Evolutionary conservation across 2,797 vertebrate species (phyloP).

Genomic region (Muscicapa comitata): DNA sequence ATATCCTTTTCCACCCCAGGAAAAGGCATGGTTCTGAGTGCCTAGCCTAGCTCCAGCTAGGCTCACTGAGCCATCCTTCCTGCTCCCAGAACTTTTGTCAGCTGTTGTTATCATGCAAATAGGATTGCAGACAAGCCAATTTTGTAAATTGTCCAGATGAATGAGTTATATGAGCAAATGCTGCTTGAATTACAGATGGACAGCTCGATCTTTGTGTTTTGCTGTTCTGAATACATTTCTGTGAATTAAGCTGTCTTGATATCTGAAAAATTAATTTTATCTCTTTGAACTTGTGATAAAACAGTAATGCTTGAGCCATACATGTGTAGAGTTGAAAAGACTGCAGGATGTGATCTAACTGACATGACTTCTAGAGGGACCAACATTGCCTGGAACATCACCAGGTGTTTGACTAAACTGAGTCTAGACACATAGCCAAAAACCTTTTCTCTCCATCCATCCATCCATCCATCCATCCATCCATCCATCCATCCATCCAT

Average conservation of each 20-base stretch:
- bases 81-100: constrained; percentile 26
- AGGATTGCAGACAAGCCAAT: constrained; percentile 21
- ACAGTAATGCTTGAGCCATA: background rate
- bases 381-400: background rate
- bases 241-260: background rate
- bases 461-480: background rate
- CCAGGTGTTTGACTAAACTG: background rate
- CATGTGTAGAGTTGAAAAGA: background rate
- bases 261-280: background rate
- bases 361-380: background rate
- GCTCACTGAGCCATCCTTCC: background rate
- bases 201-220: background rate
- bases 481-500: background rate
- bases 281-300: background rate
- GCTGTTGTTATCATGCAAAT: constrained; percentile 45
- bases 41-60: background rate
- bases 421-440: background rate
- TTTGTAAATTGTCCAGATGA: constrained; percentile 45
- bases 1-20: background rate
- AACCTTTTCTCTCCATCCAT: background rate
- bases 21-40: background rate
- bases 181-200: constrained; percentile 40
- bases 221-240: background rate
- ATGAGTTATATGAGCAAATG: constrained; percentile 22
- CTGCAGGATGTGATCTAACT: background rate